These are phyloP conservation scores for Microcebus tavaratra DNA, from an alignment of 2,113 vertebrate species.

Conservation along the genomic window DNA sequence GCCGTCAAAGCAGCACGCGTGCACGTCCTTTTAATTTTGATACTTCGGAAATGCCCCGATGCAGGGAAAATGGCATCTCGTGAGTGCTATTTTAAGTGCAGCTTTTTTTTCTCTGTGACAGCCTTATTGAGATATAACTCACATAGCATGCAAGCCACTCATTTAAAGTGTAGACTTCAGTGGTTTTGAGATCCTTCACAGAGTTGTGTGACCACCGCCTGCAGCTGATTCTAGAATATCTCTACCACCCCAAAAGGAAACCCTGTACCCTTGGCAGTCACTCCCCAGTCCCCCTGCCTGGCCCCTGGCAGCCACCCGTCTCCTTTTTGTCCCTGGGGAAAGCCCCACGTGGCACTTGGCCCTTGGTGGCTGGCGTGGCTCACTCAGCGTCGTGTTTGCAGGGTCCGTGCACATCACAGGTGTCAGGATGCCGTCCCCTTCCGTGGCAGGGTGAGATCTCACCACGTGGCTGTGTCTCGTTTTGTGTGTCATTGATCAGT, in stretches of 20 bases:
- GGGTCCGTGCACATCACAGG: accelerated
- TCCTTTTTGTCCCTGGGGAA: no score
- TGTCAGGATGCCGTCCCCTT: accelerated
- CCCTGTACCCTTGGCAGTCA: no score
- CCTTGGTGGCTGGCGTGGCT: neutral
- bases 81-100: neutral
- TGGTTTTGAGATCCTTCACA: no score
- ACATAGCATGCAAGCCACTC: no score
- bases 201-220: no score
- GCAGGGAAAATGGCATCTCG: neutral
- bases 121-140: no score
- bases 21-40: neutral
- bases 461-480: accelerated
- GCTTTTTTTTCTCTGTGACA: neutral
- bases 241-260: no score
- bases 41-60: neutral
- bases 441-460: accelerated
- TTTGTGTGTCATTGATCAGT: accelerated
- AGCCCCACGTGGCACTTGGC: accelerated
- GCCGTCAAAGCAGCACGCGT: neutral
- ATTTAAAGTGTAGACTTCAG: no score
- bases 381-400: accelerated
- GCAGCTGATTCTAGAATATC: no score
- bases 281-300: no score
- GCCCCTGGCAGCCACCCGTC: no score